Conservation (phyloP, 2,797 vertebrate genomes). For the Hippopotamyrus pictus region DNA sequence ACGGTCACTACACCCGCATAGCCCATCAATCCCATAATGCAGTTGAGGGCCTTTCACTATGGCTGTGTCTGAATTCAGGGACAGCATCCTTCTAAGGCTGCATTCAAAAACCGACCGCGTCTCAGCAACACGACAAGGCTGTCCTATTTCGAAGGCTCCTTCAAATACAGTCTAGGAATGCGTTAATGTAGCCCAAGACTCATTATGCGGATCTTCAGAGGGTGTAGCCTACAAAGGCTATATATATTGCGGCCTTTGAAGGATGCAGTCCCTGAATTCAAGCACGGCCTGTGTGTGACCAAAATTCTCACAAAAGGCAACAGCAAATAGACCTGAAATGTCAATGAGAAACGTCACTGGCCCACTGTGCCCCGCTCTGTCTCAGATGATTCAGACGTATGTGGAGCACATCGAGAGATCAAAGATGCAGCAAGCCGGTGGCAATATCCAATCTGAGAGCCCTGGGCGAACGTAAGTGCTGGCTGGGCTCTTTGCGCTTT, state of each 20-base stretch:
- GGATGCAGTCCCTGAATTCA: background rate
- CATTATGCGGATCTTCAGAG: background rate
- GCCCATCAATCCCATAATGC: background rate
- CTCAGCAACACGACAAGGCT: background rate
- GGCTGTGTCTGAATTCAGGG: background rate
- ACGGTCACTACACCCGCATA: background rate
- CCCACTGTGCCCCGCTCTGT: background rate
- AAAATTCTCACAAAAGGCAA: background rate
- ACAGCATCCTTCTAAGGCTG: background rate
- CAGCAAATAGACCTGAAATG: background rate
- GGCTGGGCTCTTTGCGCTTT: background rate
- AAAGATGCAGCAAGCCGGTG: constrained; percentile 84
- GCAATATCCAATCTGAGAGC: constrained; percentile 81
- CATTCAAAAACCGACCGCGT: background rate
- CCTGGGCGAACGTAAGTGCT: constrained; percentile 76
- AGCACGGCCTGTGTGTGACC: background rate
- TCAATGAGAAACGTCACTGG: background rate
- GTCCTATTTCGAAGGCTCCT: background rate
- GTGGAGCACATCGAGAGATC: constrained; percentile 94
- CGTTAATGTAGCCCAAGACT: background rate
- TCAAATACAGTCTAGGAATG: background rate
- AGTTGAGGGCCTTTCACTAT: background rate
- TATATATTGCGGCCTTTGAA: background rate
- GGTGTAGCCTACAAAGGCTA: background rate
- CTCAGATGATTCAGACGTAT: constrained; percentile 97